Evolutionary conservation across 2,797 vertebrate species (phyloP).

Genomic region (Mus caroli): DNA sequence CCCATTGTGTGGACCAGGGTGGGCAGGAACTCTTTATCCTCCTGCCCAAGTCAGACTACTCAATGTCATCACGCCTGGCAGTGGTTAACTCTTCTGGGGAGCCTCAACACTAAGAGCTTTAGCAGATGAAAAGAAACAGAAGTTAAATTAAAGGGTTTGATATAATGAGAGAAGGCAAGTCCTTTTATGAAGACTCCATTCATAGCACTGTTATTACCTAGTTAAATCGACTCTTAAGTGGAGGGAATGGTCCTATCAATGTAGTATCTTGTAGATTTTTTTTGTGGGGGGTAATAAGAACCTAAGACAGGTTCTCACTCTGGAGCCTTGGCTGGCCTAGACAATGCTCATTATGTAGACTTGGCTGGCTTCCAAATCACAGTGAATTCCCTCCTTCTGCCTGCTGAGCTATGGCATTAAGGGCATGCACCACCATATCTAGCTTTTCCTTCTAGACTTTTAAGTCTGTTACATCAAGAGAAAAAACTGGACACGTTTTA

Average conservation of each 20-base stretch:
- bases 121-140: constrained; percentile 8
- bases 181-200: constrained; percentile 50
- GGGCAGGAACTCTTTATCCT: neutral
- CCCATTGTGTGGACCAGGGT: neutral
- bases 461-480: constrained; percentile 9
- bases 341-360: neutral
- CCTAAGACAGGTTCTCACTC: neutral
- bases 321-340: neutral
- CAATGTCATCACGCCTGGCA: neutral
- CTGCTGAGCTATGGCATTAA: neutral
- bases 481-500: constrained; percentile 21
- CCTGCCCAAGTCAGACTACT: neutral
- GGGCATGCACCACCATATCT: neutral
- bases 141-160: constrained; percentile 52
- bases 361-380: neutral
- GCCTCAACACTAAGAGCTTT: neutral
- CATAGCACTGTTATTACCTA: neutral
- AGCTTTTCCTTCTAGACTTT: constrained; percentile 42
- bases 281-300: too few species aligned
- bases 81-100: neutral
- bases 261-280: neutral
- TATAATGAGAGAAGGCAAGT: constrained; percentile 52
- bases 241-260: constrained; percentile 14
- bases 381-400: neutral
- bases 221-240: constrained; percentile 25